These are phyloP conservation scores for Falco concolor DNA, from an alignment of 2,797 vertebrate genomes.

Conservation along the genomic window DNA sequence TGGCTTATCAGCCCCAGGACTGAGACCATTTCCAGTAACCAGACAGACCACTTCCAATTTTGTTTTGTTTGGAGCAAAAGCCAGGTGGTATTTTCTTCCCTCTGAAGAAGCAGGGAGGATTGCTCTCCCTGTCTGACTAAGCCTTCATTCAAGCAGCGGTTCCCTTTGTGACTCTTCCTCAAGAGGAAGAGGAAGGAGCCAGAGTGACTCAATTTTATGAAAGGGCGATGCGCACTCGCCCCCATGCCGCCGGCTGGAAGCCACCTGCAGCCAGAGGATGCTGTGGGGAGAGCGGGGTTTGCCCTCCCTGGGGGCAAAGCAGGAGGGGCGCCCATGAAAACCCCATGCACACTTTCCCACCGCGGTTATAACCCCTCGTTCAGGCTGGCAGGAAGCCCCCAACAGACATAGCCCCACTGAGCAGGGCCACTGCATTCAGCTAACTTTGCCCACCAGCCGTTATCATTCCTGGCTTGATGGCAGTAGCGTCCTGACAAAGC, in stretches of 20 bases:
- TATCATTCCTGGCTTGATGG: not conserved
- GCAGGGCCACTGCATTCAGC: not conserved
- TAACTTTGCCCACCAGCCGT: not conserved
- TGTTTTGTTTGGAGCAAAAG: conserved; percentile 19
- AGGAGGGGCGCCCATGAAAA: not conserved
- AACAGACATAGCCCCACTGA: not conserved
- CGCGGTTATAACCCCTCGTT: accelerated
- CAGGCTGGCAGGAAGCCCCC: not conserved
- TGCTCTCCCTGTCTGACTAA: not conserved
- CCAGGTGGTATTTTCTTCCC: conserved; percentile 19
- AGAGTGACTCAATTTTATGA: conserved; percentile 21
- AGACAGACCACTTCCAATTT: not conserved
- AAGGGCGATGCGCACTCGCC: not conserved
- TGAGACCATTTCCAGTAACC: conserved; percentile 22
- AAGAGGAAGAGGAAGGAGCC: conserved; percentile 28
- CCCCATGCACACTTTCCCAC: not conserved
- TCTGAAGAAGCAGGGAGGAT: not conserved
- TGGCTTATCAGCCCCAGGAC: not conserved
- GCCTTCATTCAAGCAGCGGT: not conserved
- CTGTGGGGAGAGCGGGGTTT: not conserved
- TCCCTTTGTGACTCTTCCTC: not conserved
- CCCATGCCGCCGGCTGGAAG: not conserved
- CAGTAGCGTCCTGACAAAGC: not conserved
- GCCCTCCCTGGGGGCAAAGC: not conserved
- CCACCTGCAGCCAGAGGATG: not conserved